These are phyloP conservation scores for Saccopteryx leptura DNA, from an alignment of 2,113 vertebrate species.

Conservation along the genomic window DNA sequence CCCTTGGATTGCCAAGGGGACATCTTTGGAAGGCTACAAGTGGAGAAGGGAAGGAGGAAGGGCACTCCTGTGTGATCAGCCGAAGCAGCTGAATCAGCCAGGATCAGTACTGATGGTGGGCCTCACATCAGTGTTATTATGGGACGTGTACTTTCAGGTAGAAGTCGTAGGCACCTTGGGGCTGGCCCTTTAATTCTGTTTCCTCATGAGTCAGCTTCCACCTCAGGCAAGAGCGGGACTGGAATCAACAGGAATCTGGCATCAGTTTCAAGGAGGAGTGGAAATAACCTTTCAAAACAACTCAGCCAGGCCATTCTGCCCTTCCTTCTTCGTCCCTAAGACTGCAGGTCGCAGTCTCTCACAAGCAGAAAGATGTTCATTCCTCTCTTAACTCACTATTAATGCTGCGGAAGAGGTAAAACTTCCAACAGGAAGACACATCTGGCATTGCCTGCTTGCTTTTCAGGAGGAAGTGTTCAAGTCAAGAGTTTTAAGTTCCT, in stretches of 20 bases:
- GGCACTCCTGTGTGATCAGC: not conserved
- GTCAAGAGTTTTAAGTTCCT: not conserved
- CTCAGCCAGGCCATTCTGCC: not conserved
- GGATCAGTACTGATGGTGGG: fast-evolving
- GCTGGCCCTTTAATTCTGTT: not conserved
- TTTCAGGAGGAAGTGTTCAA: not conserved
- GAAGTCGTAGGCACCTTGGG: not conserved
- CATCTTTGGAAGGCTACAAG: not conserved
- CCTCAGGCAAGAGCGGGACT: not conserved
- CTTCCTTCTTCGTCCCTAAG: not conserved
- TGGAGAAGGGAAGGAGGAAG: not conserved
- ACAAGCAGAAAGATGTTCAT: not conserved
- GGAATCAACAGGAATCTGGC: not conserved
- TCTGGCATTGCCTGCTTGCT: not conserved
- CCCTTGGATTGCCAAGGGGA: not conserved
- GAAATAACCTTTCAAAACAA: not conserved
- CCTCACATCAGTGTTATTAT: not conserved
- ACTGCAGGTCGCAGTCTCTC: not conserved
- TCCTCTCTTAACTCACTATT: not conserved
- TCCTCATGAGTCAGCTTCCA: not conserved
- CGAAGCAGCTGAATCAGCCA: not conserved
- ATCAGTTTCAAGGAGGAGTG: not conserved
- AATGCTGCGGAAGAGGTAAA: constrained; percentile 44
- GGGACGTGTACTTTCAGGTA: not conserved
- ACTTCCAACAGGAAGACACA: not conserved